Evolutionary conservation across 2,113 vertebrate species (phyloP).

Genomic region (Clarias magur): DNA sequence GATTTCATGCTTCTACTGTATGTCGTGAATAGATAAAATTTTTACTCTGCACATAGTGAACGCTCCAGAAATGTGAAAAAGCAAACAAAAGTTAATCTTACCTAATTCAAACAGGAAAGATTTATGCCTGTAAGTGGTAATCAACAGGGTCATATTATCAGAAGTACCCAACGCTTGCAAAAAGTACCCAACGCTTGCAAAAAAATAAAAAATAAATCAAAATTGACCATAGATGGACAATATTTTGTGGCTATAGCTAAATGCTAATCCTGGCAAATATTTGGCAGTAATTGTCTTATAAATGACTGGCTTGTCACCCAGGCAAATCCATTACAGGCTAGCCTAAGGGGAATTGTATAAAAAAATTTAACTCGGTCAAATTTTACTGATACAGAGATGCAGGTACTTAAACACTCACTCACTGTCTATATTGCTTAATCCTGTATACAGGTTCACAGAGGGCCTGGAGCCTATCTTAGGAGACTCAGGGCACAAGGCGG

Average conservation of each 20-base stretch:
- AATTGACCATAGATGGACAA: background rate
- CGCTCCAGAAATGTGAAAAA: background rate
- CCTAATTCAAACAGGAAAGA: background rate
- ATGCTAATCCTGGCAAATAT: background rate
- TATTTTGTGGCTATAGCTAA: background rate
- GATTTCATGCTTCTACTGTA: background rate
- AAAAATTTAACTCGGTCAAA: background rate
- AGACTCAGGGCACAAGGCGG: too few relatives aligned
- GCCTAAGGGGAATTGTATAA: background rate
- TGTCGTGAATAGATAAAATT: background rate
- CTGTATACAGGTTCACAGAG: too few relatives aligned
- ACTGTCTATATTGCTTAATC: too few relatives aligned
- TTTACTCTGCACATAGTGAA: background rate
- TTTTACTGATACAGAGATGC: background rate
- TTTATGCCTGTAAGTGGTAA: background rate
- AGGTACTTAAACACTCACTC: background rate
- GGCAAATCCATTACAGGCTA: background rate
- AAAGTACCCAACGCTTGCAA: background rate
- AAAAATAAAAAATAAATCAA: background rate
- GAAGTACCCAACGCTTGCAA: background rate
- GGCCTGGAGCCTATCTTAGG: too few relatives aligned
- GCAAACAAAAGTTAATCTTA: background rate
- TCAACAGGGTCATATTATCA: background rate
- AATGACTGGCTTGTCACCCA: background rate
- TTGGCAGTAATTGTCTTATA: background rate